Evolutionary conservation across 2,888 invertebrate species (phyloP), one percentile per base, ranked within the genome.

Genomic region (Unio pictorum): DNA sequence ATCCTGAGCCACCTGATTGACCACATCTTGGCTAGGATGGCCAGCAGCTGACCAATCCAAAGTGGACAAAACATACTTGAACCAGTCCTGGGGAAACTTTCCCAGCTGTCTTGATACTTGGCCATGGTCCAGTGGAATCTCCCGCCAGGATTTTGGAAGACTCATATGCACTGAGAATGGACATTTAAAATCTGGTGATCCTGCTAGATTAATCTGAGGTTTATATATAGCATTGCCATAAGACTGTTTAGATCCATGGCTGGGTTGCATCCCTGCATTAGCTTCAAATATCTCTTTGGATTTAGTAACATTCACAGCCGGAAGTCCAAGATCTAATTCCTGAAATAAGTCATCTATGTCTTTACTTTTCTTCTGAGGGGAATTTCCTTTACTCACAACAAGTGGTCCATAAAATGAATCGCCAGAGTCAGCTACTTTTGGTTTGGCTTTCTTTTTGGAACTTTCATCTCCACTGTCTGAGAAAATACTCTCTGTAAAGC

Each of bases 51-150:
- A 78, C 82, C 85, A 83, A 67, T 83, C 81, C 56, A 86, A 69
- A 56, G 78, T 75, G 23, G 76, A 70, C 15, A 88, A 73, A 7
- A 87, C 85, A 79, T 86, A 79, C 61, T 78, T 81, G 73, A 83
- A 88, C 88, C 88, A 88, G 63, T 85, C 85, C 26, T 72, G 72
- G 0, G 87, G 87, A 69, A 88, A 88, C 70, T 82, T 79, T 30
- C 71, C 76, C 64, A 84, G 71, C 67, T 83, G 77, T 18, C 81
- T 69, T 3, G 82, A 80, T 71, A 88, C 73, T 65, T 85, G 82
- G 4, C 85, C 82, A 60, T 82, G 80, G 54, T 87, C 85, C 17
- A 88, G 72, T 11, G 87, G 87, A 57, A 86, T 68, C 67, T 88
- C 86, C 30, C 84, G 76, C 88, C 88, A 88, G 34, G 82, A 80